These are phyloP conservation scores for Druon quercuslanigerum DNA, from an alignment of 1,140 invertebrate genomes.

Conservation along the genomic window DNA sequence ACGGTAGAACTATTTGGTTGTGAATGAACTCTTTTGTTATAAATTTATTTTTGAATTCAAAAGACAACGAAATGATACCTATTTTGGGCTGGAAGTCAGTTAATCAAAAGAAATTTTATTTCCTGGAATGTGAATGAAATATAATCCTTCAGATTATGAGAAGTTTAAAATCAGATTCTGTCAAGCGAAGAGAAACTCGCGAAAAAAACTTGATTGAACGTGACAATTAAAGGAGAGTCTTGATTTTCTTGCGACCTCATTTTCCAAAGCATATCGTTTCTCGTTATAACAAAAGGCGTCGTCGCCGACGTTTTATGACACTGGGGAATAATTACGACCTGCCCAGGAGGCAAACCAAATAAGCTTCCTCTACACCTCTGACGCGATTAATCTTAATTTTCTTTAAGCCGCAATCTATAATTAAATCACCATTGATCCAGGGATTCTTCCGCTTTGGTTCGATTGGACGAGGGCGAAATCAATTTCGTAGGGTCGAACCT, in stretches of 20 bases:
- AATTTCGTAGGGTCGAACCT: slow-evolving; percentile 61
- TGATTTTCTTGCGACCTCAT: not conserved
- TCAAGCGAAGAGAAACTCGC: too few species aligned
- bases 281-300: slow-evolving; percentile 23
- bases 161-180: too few species aligned
- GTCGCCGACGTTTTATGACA: slow-evolving; percentile 12
- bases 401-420: slow-evolving; percentile 69
- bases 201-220: not conserved
- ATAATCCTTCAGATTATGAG: too few species aligned
- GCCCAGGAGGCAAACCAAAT: slow-evolving; percentile 44
- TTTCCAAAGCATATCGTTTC: not conserved
- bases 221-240: not conserved
- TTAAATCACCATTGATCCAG: slow-evolving; percentile 71
- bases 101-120: too few species aligned
- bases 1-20: too few species aligned
- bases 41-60: too few species aligned
- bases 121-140: too few species aligned
- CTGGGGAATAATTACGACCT: slow-evolving; percentile 58
- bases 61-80: too few species aligned
- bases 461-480: slow-evolving; percentile 53
- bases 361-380: slow-evolving; percentile 39
- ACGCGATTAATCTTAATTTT: slow-evolving; percentile 71
- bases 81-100: too few species aligned
- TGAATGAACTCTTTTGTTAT: too few species aligned
- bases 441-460: slow-evolving; percentile 14